Evolutionary conservation across 2,888 invertebrate species (phyloP), one percentile per base, ranked within the genome.

Genomic region (Gisinianus flammeolus): DNA sequence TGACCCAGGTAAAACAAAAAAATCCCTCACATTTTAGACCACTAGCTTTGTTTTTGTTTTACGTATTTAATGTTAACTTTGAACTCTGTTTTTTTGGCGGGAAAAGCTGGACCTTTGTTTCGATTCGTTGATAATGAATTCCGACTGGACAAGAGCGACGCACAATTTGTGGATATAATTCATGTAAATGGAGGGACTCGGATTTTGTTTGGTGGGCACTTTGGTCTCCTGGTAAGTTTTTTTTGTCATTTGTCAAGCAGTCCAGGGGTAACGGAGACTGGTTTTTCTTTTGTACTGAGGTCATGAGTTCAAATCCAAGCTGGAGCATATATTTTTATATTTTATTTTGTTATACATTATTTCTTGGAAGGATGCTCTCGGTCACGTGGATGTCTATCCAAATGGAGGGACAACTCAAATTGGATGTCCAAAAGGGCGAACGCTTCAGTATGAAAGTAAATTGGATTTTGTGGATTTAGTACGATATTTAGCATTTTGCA

Each of bases 61-160:
- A n/a, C n/a, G n/a, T n/a, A n/a, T n/a, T n/a, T n/a, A n/a, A n/a
- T n/a, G n/a, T n/a, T n/a, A n/a, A n/a, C n/a, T n/a, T n/a, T n/a
- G n/a, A n/a, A n/a, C n/a, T n/a, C n/a, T n/a, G n/a, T n/a, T n/a
- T n/a, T n/a, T n/a, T n/a, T n/a, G n/a, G n/a, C n/a, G n/a, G 0
- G 83, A 82, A n/a, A n/a, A n/a, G n/a, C n/a, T 10, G 84, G 82
- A 8, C 83, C 82, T 10, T 79, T 82, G 1, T 83, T 82, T 44
- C 76, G 79, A 52, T 83, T 76, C 70, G 81, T 83, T 0, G 78
- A 79, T 12, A 79, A 83, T 68, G 82, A 82, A 28, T 79, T 80
- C 52, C 70, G 83, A 33, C 70, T 83, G 66, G 83, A 83, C 31
- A 81, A 80, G 44, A 31, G 33, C 16, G 80, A 80, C 44, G 80